phyloP scores from a whole-genome alignment of 1,140 invertebrate species.

The Vanessa atalanta region DNA sequence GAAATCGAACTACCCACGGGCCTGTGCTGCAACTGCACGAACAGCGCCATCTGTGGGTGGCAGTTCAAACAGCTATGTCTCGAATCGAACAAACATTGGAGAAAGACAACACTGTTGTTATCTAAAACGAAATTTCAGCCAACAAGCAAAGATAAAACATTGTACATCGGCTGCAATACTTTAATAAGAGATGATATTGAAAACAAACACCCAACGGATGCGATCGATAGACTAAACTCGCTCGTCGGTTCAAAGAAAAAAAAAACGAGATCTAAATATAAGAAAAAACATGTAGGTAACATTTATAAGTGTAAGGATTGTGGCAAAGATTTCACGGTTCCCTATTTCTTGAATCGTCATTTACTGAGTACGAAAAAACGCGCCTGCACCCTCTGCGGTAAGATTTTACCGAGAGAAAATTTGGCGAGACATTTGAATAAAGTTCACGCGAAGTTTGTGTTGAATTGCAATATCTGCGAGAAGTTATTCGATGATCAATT shows the following conservation, averaged over 20 bases:
- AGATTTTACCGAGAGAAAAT: conserved; percentile 43
- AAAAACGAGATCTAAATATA: conserved; percentile 2
- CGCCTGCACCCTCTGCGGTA: conserved; percentile 50
- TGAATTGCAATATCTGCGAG: conserved; percentile 50
- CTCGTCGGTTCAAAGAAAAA: conserved; percentile 7
- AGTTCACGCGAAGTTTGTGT: conserved; percentile 39
- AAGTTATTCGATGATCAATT: conserved; percentile 44
- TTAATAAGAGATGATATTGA: neutral
- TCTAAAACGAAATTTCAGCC: conserved; percentile 23
- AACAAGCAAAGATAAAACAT: conserved; percentile 43
- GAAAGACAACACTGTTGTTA: conserved; percentile 32
- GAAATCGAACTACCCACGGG: conserved; percentile 52
- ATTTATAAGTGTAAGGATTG: conserved; percentile 56
- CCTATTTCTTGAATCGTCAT: conserved; percentile 62
- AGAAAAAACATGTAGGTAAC: conserved; percentile 23
- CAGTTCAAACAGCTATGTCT: conserved; percentile 50
- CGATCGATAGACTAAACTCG: conserved; percentile 42
- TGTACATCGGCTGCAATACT: conserved; percentile 46
- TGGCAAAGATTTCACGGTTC: conserved; percentile 54
- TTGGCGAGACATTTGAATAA: conserved; percentile 49
- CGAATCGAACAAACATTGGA: conserved; percentile 52
- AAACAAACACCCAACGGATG: conserved; percentile 13
- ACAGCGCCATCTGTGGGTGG: conserved; percentile 46
- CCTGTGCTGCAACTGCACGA: conserved; percentile 53
- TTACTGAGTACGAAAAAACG: conserved; percentile 52